Evolutionary conservation across 2,113 vertebrate genomes (phyloP).

Genomic region (Sula dactylatra): DNA sequence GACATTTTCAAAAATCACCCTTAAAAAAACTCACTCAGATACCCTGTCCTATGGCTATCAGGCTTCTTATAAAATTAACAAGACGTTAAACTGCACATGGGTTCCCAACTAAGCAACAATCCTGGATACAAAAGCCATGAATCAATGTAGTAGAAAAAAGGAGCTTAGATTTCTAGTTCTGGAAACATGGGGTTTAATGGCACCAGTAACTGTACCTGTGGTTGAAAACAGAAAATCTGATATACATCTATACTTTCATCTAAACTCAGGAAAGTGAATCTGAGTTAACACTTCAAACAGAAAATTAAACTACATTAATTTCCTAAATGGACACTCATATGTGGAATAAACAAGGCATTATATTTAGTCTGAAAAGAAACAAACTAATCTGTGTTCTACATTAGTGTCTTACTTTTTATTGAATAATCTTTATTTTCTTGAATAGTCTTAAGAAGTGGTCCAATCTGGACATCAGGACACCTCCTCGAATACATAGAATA

Average conservation of each 20-base stretch:
- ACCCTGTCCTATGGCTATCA: neutral
- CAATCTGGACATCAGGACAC: neutral
- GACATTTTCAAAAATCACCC: neutral
- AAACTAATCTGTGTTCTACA: neutral
- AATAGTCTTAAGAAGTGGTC: neutral
- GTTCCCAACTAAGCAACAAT: neutral
- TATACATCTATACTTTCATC: neutral
- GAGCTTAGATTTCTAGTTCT: neutral
- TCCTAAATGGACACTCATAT: neutral
- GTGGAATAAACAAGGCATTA: neutral
- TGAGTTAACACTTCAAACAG: neutral
- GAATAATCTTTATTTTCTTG: neutral
- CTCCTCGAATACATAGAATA: neutral
- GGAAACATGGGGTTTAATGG: neutral
- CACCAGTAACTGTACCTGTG: neutral
- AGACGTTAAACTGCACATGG: neutral
- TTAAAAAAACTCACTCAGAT: neutral
- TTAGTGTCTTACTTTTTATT: neutral
- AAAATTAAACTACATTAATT: neutral
- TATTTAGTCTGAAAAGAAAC: neutral
- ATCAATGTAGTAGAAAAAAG: neutral
- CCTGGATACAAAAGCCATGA: neutral
- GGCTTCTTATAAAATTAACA: neutral
- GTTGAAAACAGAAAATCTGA: neutral
- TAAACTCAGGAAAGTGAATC: neutral